phyloP scores from a whole-genome alignment of 2,113 vertebrate species.

The Stictonetta naevosa region DNA sequence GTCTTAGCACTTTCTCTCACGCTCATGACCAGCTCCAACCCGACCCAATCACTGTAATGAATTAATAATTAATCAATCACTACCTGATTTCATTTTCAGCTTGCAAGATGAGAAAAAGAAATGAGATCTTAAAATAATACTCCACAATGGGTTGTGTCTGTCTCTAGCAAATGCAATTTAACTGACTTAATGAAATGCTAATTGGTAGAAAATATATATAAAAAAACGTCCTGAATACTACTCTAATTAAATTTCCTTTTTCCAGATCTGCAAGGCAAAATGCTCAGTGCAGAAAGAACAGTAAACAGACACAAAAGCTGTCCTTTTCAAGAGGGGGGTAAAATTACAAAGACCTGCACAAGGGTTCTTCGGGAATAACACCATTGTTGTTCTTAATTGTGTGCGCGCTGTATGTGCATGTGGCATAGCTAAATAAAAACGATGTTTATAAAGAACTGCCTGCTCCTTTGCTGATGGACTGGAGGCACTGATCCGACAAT shows the following conservation, averaged over 20 bases:
- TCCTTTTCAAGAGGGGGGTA: background rate
- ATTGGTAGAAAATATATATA: constrained; percentile 75
- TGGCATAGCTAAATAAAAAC: constrained; percentile 33
- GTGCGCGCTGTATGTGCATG: background rate
- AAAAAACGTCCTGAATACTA: constrained; percentile 55
- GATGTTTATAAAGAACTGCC: constrained; percentile 24
- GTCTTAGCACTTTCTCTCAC: background rate
- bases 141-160: constrained; percentile 53
- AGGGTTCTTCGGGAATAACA: background rate
- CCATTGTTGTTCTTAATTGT: constrained; percentile 13
- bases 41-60: constrained; percentile 33
- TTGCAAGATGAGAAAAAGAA: constrained; percentile 30
- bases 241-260: constrained; percentile 67
- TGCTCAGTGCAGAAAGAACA: background rate
- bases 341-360: background rate
- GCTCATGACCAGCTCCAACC: background rate
- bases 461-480: constrained; percentile 60
- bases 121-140: constrained; percentile 70
- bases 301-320: constrained; percentile 24
- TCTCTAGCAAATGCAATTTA: constrained; percentile 76
- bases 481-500: constrained; percentile 64
- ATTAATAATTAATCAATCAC: constrained; percentile 69
- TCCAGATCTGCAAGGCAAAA: constrained; percentile 39
- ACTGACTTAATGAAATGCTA: constrained; percentile 78
- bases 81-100: constrained; percentile 65